Percentiles rank a stretch among this genome's conserved stretches.
phyloP scores from a whole-genome alignment of 2,113 vertebrate genomes.

The Phyllopteryx taeniolatus region DNA sequence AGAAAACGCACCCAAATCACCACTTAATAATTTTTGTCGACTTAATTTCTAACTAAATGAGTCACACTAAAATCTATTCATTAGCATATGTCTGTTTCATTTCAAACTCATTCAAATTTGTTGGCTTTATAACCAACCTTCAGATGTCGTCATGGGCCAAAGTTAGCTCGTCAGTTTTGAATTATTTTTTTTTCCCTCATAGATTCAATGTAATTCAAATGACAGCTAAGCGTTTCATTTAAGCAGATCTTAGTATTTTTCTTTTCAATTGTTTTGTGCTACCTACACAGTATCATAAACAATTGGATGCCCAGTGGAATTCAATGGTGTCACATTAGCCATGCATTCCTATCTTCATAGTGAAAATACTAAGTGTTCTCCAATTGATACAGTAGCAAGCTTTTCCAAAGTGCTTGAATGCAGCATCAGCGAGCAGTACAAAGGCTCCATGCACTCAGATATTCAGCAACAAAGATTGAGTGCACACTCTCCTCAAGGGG shows the following conservation, averaged over 20 bases:
- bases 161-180: not conserved
- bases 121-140: not conserved
- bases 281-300: not conserved
- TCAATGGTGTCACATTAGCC: not conserved
- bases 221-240: too few species aligned
- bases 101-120: not conserved
- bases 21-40: not conserved
- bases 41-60: not conserved
- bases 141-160: not conserved
- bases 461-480: not conserved
- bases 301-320: not conserved
- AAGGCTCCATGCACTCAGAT: not conserved
- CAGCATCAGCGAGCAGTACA: not conserved
- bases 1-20: conserved; percentile 37
- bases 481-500: not conserved
- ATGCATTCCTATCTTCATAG: not conserved
- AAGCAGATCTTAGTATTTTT: too few species aligned
- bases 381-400: not conserved
- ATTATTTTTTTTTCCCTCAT: not conserved
- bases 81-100: not conserved
- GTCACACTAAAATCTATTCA: not conserved
- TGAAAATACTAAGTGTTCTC: not conserved
- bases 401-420: not conserved
- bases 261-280: too few species aligned
- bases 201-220: not conserved